Evolutionary conservation across 2,113 vertebrate genomes (phyloP).

Genomic region (Cnemophilus loriae): DNA sequence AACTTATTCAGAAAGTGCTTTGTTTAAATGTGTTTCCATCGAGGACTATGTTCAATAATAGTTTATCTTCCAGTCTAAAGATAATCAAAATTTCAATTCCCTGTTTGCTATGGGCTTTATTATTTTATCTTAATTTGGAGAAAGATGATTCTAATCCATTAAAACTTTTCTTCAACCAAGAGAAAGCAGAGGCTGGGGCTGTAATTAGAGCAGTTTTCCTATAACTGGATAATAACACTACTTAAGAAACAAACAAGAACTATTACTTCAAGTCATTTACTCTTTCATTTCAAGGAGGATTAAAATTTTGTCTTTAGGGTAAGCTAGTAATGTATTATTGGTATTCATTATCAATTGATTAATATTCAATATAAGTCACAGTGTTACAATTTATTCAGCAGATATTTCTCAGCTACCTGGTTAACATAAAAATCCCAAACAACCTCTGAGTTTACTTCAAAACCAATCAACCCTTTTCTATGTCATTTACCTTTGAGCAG

Average conservation of each 20-base stretch:
- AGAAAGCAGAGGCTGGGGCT: not conserved
- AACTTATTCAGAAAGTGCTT: not conserved
- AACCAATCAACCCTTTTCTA: not conserved
- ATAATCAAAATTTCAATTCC: not conserved
- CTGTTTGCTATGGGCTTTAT: not conserved
- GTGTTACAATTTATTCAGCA: not conserved
- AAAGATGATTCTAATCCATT: not conserved
- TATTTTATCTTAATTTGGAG: slow-evolving; percentile 37
- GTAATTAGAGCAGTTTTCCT: not conserved
- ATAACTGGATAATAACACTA: not conserved
- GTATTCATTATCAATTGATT: not conserved
- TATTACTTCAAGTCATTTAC: not conserved
- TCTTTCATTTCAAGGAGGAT: not conserved
- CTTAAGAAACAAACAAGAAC: not conserved
- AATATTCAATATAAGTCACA: not conserved
- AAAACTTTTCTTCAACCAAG: not conserved
- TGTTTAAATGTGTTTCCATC: not conserved
- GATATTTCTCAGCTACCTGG: not conserved
- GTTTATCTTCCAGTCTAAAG: not conserved
- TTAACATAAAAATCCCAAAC: not conserved
- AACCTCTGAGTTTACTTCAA: not conserved
- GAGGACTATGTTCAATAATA: not conserved
- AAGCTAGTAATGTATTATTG: not conserved
- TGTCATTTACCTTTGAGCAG: slow-evolving; percentile 8
- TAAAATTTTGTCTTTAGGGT: not conserved